Evolutionary conservation across 2,113 vertebrate species (phyloP), one percentile per base, ranked within the genome.

Genomic region (Abramis brama): DNA sequence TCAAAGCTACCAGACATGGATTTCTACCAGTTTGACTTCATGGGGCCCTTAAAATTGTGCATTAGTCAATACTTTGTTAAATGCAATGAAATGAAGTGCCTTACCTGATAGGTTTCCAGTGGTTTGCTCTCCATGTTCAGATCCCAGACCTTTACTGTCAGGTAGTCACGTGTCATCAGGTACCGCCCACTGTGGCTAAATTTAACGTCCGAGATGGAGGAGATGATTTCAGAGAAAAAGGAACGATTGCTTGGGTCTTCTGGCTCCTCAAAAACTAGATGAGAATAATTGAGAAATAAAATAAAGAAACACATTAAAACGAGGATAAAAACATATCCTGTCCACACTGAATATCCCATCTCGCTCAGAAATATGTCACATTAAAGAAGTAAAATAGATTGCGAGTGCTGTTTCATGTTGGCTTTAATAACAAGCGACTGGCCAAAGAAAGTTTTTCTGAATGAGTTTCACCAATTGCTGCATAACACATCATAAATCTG

Each of bases 191-290:
- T 97, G 95, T 97, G 96, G 92, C 96, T 97, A 91, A 97, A 97
- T 88, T 97, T 97, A 70, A 97, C 97, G 11, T 97, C 97, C 0
- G 97, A 97, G 93, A 97, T 97, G 0, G 97, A 97, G 89, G 97
- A 97, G 94, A 97, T 97, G 88, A 97, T 97, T 94, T 97, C 97
- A 0, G 97, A 97, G 92, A 97, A 97, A 92, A 97, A 97, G 0
- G 97, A 97, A 21, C 97, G 93, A 92, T 97, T 97, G 90, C 96
- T 97, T 10, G 96, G 96, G 86, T 97, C 96, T 91, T 97, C 97
- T 0, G 97, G 96, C 90, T 97, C 97, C 91, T 97, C 97, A 59
- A 97, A 97, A 94, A 97, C 97, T 97, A 89, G 0, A 47, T 30
- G 21, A 70, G 6, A 11, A 52, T 11, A 30, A n/a, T 36, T 57